Base-by-base conservation (phyloP, 64 coral and sea anemone genomes). In the Actinia equina region DNA sequence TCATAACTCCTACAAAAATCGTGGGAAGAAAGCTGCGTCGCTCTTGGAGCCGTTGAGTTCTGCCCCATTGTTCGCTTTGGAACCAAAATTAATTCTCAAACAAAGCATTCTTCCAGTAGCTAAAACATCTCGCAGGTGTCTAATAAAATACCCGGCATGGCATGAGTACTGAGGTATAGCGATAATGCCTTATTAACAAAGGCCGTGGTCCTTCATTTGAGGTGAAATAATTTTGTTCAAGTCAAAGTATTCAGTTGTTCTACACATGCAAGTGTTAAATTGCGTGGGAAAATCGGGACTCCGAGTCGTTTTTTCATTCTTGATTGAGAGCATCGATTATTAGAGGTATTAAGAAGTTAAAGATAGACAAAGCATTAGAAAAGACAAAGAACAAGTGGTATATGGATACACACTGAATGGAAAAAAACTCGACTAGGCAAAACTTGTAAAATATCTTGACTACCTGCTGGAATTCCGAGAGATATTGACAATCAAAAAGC, bases 101-200 rank as follows among this genome's bases (percentile, higher is more conserved):
- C 69, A 74, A 74, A 26, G 69, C 69, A 74, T 74, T 74, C 69
- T 74, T 74, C 8, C 27, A 74, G 69, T 74, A 74, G 26, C 26
- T 74, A 18, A 20, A 65, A 23, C 62, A 65, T 74, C 25, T 74
- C 14, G 69, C 69, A 74, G 69, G 69, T 74, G 69, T 74, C 25
- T 69, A 69, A 69, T 69, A n/a, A 74, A 74, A 6, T 57, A 57
- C 55, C 55, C 23, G 27, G 69, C 69, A 41, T 74, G 69, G 69
- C 27, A 37, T 37, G 30, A 37, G 30, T 5, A 74, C 69, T 74
- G 4, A 74, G 41, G 42, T 74, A 15, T 26, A 15, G 3, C 22
- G 69, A 74, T 74, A 74, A 74, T 74, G 26, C 69, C 4, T 7
- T 8, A 30, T 14, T 2, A 74, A 74, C 69, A 74, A 74, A 74